These are phyloP conservation scores for Bellardia pandia DNA, from an alignment of 2,888 invertebrate genomes.

Conservation along the genomic window DNA sequence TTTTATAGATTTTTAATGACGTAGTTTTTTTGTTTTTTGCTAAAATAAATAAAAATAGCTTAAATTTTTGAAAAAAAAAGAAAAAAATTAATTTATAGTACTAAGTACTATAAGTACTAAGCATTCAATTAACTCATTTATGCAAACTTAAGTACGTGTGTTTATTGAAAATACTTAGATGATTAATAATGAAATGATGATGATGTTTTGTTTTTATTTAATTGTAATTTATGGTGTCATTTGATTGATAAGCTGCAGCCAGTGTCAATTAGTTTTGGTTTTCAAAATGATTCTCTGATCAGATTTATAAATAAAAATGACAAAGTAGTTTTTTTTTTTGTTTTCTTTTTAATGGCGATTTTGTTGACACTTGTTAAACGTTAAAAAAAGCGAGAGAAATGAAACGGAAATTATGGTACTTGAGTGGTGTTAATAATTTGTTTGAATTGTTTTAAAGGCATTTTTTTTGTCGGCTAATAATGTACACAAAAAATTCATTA, in stretches of 20 bases:
- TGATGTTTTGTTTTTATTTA: neutral
- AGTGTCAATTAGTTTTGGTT: neutral
- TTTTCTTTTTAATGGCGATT: constrained; percentile 50
- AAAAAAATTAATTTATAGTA: constrained; percentile 10
- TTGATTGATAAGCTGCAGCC: constrained; percentile 53
- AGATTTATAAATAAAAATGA: constrained; percentile 20
- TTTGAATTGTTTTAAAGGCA: constrained; percentile 10
- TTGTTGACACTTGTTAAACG: constrained; percentile 62
- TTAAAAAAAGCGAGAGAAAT: neutral
- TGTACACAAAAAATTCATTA: neutral
- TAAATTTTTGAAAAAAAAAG: too few relatives aligned
- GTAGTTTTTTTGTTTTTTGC: constrained; percentile 33
- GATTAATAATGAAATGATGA: constrained; percentile 50
- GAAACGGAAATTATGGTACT: constrained; percentile 46
- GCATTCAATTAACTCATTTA: constrained; percentile 1
- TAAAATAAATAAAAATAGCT: constrained; percentile 22
- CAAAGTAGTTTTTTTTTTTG: constrained; percentile 69
- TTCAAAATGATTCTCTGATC: neutral
- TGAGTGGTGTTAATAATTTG: constrained; percentile 49
- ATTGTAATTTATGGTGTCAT: constrained; percentile 66
- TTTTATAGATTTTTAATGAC: constrained; percentile 41
- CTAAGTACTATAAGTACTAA: too few relatives aligned
- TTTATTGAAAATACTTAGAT: constrained; percentile 32
- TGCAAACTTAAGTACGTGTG: neutral
- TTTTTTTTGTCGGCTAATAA: neutral